Evolutionary conservation across 2,888 invertebrate genomes (phyloP).

Genomic region (Fabriciana adippe): DNA sequence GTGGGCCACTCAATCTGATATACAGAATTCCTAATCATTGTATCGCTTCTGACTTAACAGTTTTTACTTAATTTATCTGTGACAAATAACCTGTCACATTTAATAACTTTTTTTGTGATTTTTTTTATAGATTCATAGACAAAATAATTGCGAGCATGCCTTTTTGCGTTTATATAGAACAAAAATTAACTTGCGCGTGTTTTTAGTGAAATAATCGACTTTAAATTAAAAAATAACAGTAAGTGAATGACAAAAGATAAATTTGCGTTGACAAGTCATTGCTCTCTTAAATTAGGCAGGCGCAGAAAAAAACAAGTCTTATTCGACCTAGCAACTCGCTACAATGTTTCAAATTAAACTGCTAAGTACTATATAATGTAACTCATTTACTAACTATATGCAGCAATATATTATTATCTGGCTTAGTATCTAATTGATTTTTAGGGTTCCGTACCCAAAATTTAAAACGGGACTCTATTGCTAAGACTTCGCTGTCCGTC

Average conservation of each 20-base stretch:
- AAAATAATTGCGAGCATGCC: slow-evolving; percentile 16
- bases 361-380: too few relatives aligned
- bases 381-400: too few relatives aligned
- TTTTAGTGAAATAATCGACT: slow-evolving; percentile 9
- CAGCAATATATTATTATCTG: too few relatives aligned
- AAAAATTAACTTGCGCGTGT: slow-evolving; percentile 14
- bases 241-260: not conserved
- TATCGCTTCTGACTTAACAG: not conserved
- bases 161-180: slow-evolving; percentile 16
- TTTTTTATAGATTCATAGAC: slow-evolving; percentile 8
- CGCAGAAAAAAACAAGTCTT: not conserved
- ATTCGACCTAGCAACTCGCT: too few relatives aligned
- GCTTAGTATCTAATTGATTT: too few relatives aligned
- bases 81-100: slow-evolving; percentile 18
- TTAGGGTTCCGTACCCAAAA: too few relatives aligned
- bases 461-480: too few relatives aligned
- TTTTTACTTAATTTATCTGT: slow-evolving; percentile 16
- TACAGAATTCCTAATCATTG: not conserved
- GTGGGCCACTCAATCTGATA: not conserved
- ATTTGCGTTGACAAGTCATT: slow-evolving; percentile 18
- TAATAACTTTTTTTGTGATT: slow-evolving; percentile 14
- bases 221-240: slow-evolving; percentile 15
- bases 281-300: slow-evolving; percentile 16
- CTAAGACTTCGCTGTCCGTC: too few relatives aligned
- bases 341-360: too few relatives aligned